Base-by-base conservation (phyloP, 2,888 invertebrate species). In the Cerastoderma edule region DNA sequence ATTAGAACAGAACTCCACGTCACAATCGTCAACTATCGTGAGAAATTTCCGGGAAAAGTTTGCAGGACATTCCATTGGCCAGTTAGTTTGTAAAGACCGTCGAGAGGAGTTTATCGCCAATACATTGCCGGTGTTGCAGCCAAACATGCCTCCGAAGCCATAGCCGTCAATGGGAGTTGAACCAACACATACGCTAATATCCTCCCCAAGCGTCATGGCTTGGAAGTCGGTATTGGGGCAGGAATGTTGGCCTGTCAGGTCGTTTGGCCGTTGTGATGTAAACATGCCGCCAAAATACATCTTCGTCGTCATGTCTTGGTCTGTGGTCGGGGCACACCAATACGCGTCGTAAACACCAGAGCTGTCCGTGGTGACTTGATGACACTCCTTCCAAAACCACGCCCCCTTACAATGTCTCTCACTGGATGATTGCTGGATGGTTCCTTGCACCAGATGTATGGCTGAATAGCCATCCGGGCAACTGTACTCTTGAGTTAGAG, bases 71-170 rank as follows among this genome's bases (percentile, higher is more conserved):
- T 27, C 6, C 35, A 56, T 67, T 30, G 67, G 67, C 50, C 30
- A 54, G 0, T 8, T 4, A 2, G 2, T 3, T 1, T n/a, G 2
- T 4, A 27, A 53, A 24, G 53, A 53, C 10, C 27, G 28, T 22
- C 4, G 28, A 22, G 46, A 30, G n/a, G 32, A 8, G 0, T 4
- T 48, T 22, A 39, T 13, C 27, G 67, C 54, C 19, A 67, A 16
- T 39, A 19, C 39, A 28, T 67, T 67, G 1, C 67, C 67, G 30
- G 22, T 16, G 1, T 24, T n/a, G 32, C 67, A 67, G 35, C 67
- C 56, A 22, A 67, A 67, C 19, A 67, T 35, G 0, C 67, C 67
- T 44, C 67, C 67, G 30, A 67, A 67, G 19, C 33, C 39, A 16
- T 56, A 39, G 27, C 67, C 54, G 3, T 8, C n/a, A 19, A 54